These are phyloP conservation scores for Drosophila multiciliata DNA, from an alignment of 2,888 invertebrate genomes.

Conservation along the genomic window DNA sequence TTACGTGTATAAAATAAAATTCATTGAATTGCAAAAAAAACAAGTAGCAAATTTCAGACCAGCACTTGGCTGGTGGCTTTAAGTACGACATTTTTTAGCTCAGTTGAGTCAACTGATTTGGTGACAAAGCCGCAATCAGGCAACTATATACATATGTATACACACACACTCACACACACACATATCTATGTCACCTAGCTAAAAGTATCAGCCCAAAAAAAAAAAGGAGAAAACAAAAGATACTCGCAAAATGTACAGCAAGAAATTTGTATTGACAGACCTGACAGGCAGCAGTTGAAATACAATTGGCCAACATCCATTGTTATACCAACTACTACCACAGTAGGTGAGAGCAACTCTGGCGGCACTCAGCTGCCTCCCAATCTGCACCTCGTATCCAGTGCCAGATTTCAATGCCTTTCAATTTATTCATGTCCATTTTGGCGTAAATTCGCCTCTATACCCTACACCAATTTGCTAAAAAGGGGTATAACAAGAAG, in stretches of 20 bases:
- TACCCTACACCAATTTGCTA: conserved; percentile 22
- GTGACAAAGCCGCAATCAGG: conserved; percentile 31
- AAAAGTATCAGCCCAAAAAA: conserved; percentile 41
- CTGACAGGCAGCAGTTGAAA: conserved; percentile 53
- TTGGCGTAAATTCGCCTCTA: conserved; percentile 66
- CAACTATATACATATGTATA: conserved; percentile 9
- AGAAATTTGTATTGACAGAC: conserved; percentile 59
- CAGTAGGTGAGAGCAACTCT: conserved; percentile 34
- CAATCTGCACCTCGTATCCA: conserved; percentile 3
- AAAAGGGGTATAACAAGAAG: background rate
- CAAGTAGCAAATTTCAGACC: background rate
- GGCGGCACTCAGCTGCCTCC: conserved; percentile 5
- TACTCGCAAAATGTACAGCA: conserved; percentile 29
- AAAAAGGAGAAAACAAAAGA: conserved; percentile 9
- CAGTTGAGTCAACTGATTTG: conserved; percentile 20
- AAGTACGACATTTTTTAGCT: conserved; percentile 27
- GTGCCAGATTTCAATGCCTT: conserved; percentile 52
- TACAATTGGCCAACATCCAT: conserved; percentile 57
- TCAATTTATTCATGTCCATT: conserved; percentile 75
- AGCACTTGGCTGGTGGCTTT: conserved; percentile 41
- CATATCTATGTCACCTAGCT: conserved; percentile 5
- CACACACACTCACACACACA: conserved; percentile 1
- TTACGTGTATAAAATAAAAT: conserved; percentile 15
- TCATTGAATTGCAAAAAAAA: conserved; percentile 1
- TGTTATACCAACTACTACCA: conserved; percentile 38